These are phyloP conservation scores for Penaeus japonicus DNA, from an alignment of 1,140 invertebrate species.

Conservation along the genomic window DNA sequence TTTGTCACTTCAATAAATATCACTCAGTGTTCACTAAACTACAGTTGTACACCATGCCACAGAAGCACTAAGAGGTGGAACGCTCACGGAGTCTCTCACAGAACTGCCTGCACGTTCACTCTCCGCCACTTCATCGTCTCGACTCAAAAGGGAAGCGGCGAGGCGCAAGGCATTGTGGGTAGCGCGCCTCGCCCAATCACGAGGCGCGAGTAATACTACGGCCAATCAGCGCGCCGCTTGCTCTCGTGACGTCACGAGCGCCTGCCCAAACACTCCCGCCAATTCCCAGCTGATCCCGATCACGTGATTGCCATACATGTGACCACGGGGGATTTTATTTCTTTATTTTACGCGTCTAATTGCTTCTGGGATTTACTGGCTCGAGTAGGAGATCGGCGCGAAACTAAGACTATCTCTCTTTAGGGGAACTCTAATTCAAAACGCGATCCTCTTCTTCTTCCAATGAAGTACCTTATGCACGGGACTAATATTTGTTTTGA, in stretches of 20 bases:
- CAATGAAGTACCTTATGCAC: background rate
- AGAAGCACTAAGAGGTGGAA: background rate
- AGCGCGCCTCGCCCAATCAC: constrained; percentile 31
- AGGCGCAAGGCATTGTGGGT: constrained; percentile 45
- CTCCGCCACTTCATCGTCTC: constrained; percentile 47
- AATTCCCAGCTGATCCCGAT: constrained; percentile 47
- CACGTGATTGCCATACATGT: constrained; percentile 14
- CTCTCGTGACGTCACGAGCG: constrained; percentile 25
- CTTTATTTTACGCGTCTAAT: background rate
- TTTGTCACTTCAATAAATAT: background rate
- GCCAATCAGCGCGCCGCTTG: constrained; percentile 30
- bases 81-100: constrained; percentile 6
- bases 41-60: constrained; percentile 14
- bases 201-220: background rate
- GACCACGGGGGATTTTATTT: background rate
- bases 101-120: constrained; percentile 16
- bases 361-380: background rate
- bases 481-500: constrained; percentile 24
- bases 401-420: too few species aligned
- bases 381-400: too few species aligned
- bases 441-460: background rate
- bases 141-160: constrained; percentile 50
- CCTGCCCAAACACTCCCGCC: constrained; percentile 21
- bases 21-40: background rate
- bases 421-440: background rate